Conservation (phyloP, 2,797 vertebrate genomes). For the Alcedo quadribrachys region DNA sequence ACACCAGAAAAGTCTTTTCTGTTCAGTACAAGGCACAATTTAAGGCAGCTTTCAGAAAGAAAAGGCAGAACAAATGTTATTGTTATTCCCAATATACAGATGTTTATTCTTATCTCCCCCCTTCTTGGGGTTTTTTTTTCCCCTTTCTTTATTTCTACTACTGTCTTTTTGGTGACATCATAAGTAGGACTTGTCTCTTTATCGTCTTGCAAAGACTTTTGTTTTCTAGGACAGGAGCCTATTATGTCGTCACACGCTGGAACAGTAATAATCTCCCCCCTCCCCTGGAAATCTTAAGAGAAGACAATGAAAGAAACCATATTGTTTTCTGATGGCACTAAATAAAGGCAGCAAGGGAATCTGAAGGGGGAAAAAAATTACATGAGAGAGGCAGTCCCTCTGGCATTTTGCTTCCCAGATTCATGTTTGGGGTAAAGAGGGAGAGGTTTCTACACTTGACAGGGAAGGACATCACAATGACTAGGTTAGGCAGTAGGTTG, state of each 20-base stretch:
- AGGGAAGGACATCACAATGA: slow-evolving; percentile 53
- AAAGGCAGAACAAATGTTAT: slow-evolving; percentile 63
- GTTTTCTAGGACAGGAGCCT: slow-evolving; percentile 80
- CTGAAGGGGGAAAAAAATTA: slow-evolving; percentile 9
- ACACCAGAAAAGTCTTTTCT: slow-evolving; percentile 11
- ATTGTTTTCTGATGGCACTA: slow-evolving; percentile 49
- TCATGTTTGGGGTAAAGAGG: slow-evolving; percentile 43
- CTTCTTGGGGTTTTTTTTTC: background rate
- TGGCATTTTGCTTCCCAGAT: slow-evolving; percentile 43
- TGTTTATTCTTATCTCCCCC: slow-evolving; percentile 58
- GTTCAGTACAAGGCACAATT: slow-evolving; percentile 60
- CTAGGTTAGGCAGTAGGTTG: slow-evolving; percentile 44
- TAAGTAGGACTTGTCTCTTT: slow-evolving; percentile 79
- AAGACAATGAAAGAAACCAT: slow-evolving; percentile 65
- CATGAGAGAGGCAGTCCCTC: background rate
- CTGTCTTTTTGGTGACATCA: slow-evolving; percentile 77
- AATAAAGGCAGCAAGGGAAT: slow-evolving; percentile 70
- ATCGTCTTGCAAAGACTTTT: slow-evolving; percentile 73
- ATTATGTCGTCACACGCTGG: slow-evolving; percentile 77
- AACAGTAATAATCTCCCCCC: slow-evolving; percentile 71
- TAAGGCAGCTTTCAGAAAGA: slow-evolving; percentile 49
- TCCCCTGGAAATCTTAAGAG: slow-evolving; percentile 47
- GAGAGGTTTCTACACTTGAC: slow-evolving; percentile 49
- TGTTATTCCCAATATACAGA: slow-evolving; percentile 74
- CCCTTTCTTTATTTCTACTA: slow-evolving; percentile 63